A percentile compares a stretch with the other conserved stretches of the same genome.
These are phyloP conservation scores for Fregetta grallaria DNA, from an alignment of 2,113 vertebrate species.

Conservation along the genomic window DNA sequence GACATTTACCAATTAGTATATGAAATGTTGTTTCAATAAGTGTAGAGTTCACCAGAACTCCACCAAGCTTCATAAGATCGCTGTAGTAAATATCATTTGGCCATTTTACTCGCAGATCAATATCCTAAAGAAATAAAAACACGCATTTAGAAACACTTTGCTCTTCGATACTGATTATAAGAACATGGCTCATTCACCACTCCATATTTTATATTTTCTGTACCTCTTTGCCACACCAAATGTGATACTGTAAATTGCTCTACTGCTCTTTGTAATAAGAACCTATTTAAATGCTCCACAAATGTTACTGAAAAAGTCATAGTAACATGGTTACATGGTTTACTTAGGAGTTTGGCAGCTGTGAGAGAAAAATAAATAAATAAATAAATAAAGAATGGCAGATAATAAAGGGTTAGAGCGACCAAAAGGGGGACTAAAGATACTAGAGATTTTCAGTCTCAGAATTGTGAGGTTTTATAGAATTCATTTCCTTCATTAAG, in stretches of 20 bases:
- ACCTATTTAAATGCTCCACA: background rate
- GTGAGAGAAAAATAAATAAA: background rate
- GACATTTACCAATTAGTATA: constrained; percentile 85
- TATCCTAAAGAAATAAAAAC: constrained; percentile 74
- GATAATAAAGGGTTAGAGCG: background rate
- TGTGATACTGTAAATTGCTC: background rate
- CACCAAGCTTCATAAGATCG: constrained; percentile 89
- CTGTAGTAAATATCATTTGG: constrained; percentile 97
- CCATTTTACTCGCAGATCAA: constrained; percentile 93
- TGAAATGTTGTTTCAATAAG: constrained; percentile 87
- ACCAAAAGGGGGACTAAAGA: background rate
- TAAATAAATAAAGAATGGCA: background rate
- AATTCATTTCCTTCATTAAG: background rate
- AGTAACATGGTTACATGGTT: background rate
- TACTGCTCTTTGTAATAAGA: background rate
- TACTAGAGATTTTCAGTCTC: background rate
- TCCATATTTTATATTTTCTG: background rate
- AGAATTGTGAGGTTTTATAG: background rate
- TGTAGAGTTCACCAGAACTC: constrained; percentile 92
- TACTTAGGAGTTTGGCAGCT: background rate
- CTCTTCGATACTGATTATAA: background rate
- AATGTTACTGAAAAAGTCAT: background rate
- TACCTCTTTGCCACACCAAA: background rate
- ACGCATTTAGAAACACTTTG: background rate
- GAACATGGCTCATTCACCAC: background rate